Evolutionary conservation across 2,113 vertebrate genomes (phyloP), one percentile per base, ranked within the genome.

Genomic region (Origma solitaria): DNA sequence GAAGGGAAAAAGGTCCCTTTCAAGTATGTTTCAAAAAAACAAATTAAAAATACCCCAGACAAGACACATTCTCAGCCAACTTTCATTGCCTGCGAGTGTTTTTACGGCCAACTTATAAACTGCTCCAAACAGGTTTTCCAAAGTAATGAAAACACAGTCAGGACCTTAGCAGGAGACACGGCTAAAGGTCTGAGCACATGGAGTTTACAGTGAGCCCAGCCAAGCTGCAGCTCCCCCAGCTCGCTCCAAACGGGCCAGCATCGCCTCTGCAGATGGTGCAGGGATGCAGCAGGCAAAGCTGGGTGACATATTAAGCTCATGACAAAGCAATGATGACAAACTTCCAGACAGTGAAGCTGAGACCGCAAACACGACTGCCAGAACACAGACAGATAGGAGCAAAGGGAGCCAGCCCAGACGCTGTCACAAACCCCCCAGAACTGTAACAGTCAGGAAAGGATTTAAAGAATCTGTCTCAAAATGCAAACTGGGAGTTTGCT

Each of bases 251-350:
- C 5, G 16, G 56, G 83, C 73, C 80, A 38, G 47, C 66, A 6
- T 9, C 91, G 65, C 70, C 75, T 38, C 79, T 71, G 84, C 70
- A 71, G 95, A 77, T 60, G 60, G 88, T 11, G 88, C 42, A 50
- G 27, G 13, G 8, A 49, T 27, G 90, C 85, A 61, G 91, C 12
- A 60, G 2, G 38, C 91, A 42, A 8, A 50, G 7, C 82, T 3
- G 35, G 78, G 95, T 53, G 66, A 57, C 54, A 71, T 18, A 51
- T 56, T 77, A 89, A 88, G 58, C 45, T 54, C 60, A 19, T 38
- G 73, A 81, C 81, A 92, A 91, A 88, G 77, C 44, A 94, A 47
- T 5, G 69, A 76, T 50, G 69, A 94, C 37, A 93, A 89, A 96
- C 83, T 58, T 73, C 23, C 62, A 94, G 90, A 69, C 65, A 86